Base-by-base conservation (phyloP, 1,140 invertebrate species). In the Drosophila lowei region DNA sequence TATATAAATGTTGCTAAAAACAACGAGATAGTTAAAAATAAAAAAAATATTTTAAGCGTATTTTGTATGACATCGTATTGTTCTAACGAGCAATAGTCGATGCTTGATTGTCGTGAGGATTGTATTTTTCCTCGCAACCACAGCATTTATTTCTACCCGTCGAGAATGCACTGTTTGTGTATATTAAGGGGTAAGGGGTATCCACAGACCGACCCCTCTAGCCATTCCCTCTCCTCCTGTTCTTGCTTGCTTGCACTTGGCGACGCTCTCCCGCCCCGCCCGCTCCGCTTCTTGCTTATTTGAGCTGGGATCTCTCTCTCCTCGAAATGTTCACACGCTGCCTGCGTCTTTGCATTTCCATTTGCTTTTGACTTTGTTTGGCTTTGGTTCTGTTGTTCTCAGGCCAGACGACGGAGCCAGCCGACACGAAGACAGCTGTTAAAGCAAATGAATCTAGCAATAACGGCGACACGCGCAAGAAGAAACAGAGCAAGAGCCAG, bases 261-360 rank as follows among this genome's bases (percentile, higher is more conserved):
- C 34, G 54, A 28, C 15, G 56, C 53, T 74, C 55, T 38, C 11
- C 34, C 34, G 11, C 23, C 23, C 23, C 23, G 23, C 23, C 23
- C 23, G 23, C 23, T 11, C 11, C 34, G 11, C 11, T 47, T 42
- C 15, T 58, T 43, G 25, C 55, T 25, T 38, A 23, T 41, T 23
- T 21, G 25, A 56, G 52, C 46, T 59, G 23, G 23, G 23, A 25
- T 25, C 23, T 25, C 34, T 11, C 34, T 55, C 54, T 18, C 3
- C 50, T 38, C 57, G 70, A 52, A 79, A 79, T 65, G 66, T 80
- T 80, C 77, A 80, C 77, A 80, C 77, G 77, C 77, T 80, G 77
- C 52, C 54, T 62, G 50, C 34, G 42, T 38, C 34, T 38, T 13
- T 13, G 34, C 34, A 38, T 38, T 38, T 38, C 11, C 34, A 38